Evolutionary conservation across 2,797 vertebrate genomes (phyloP).

Genomic region (Molossus molossus): DNA sequence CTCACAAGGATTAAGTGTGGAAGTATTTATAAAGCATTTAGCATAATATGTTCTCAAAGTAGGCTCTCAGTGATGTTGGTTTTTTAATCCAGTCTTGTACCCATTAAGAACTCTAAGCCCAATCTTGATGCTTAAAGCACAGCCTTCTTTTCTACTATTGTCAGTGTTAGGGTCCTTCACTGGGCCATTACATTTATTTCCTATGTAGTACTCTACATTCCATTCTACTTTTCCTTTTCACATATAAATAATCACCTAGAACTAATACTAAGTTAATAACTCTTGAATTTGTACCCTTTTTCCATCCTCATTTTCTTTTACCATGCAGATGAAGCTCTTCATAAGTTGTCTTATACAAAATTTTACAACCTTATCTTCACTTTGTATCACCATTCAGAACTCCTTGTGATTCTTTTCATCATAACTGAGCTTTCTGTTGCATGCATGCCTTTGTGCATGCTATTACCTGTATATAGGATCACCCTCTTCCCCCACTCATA

Average conservation of each 20-base stretch:
- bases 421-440: conserved; percentile 50
- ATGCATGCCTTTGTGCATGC: background rate
- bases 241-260: background rate
- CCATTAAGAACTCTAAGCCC: background rate
- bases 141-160: conserved; percentile 31
- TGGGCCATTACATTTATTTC: conserved; percentile 49
- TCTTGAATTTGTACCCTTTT: conserved; percentile 46
- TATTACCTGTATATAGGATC: conserved; percentile 38
- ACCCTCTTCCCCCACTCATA: background rate
- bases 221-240: conserved; percentile 49
- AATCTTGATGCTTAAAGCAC: conserved; percentile 6
- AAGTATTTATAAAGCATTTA: conserved; percentile 32
- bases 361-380: background rate
- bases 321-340: background rate
- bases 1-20: background rate
- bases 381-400: background rate
- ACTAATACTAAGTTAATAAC: background rate
- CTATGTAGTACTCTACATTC: conserved; percentile 15
- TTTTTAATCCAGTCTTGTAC: background rate
- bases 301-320: conserved; percentile 58
- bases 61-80: conserved; percentile 2
- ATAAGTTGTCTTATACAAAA: conserved; percentile 55
- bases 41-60: conserved; percentile 22
- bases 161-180: background rate
- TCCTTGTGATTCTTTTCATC: background rate